These are phyloP conservation scores for Burhinus bistriatus DNA, from an alignment of 2,113 vertebrate genomes.

Conservation along the genomic window DNA sequence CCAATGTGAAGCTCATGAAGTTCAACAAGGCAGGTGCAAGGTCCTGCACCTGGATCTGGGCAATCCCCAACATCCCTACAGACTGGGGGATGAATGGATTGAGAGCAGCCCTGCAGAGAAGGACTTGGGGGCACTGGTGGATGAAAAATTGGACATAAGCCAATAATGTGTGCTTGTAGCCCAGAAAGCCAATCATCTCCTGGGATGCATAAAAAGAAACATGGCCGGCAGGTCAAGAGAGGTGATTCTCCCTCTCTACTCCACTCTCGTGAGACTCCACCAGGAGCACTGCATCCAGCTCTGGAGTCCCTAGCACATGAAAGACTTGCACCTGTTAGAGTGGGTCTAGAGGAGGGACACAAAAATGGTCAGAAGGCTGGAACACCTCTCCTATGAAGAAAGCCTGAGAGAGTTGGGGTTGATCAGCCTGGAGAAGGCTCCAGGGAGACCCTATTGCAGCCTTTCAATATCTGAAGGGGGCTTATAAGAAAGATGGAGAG, in stretches of 20 bases:
- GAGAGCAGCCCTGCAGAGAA: no score
- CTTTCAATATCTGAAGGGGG: no score
- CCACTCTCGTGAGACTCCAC: background rate
- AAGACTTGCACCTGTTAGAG: background rate
- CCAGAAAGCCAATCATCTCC: background rate
- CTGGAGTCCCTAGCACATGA: background rate
- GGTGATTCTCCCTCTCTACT: background rate
- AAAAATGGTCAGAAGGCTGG: background rate
- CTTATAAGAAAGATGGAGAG: no score
- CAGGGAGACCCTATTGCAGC: no score
- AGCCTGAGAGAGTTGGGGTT: no score
- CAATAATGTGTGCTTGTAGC: background rate
- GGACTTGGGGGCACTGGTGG: background rate
- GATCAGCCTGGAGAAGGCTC: no score
- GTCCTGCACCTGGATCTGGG: background rate
- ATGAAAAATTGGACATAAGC: background rate
- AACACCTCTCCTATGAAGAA: no score
- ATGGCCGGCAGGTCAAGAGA: background rate
- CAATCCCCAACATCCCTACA: background rate
- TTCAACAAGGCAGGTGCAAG: no score
- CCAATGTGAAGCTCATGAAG: no score
- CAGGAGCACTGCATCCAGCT: background rate
- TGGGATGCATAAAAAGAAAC: background rate
- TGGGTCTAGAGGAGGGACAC: background rate
- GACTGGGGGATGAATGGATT: no score